Percentiles rank a stretch among this genome's conserved stretches.
Evolutionary conservation across 2,888 invertebrate species (phyloP).

Genomic region (Leptopilina drosophilae): DNA sequence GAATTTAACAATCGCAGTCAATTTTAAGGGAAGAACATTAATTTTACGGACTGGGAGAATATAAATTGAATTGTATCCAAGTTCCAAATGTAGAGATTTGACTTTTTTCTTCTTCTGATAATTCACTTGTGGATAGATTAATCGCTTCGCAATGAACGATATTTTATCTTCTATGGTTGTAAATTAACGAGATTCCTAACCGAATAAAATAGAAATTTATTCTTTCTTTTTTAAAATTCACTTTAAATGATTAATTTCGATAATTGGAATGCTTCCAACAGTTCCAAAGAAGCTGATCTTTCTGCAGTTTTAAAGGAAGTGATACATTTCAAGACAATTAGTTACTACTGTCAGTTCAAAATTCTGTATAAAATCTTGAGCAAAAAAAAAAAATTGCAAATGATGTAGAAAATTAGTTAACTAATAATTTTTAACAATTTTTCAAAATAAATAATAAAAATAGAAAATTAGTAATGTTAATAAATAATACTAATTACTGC

Average conservation of each 20-base stretch:
- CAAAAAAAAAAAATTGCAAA: too few relatives aligned
- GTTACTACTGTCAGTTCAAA: neutral
- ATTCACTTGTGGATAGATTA: constrained; percentile 35
- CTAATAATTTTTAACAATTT: too few relatives aligned
- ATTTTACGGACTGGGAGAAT: neutral
- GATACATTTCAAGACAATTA: neutral
- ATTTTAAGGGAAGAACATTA: neutral
- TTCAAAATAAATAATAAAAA: too few relatives aligned
- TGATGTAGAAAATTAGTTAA: too few relatives aligned
- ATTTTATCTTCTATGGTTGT: constrained; percentile 22
- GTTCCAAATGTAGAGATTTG: neutral
- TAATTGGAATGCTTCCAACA: constrained; percentile 15
- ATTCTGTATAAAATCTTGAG: too few relatives aligned
- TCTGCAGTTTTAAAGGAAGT: neutral
- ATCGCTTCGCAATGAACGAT: constrained; percentile 23
- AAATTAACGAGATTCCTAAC: constrained; percentile 33
- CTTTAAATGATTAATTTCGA: constrained; percentile 26
- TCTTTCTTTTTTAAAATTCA: constrained; percentile 4
- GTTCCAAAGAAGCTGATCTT: neutral
- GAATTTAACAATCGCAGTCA: neutral
- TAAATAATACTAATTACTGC: too few relatives aligned
- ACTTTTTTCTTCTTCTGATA: constrained; percentile 17
- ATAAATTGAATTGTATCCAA: neutral
- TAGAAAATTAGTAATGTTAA: too few relatives aligned
- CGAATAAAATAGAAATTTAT: constrained; percentile 3